These are phyloP conservation scores for Drosophila ogumai DNA, from an alignment of 1,140 invertebrate species.

Conservation along the genomic window DNA sequence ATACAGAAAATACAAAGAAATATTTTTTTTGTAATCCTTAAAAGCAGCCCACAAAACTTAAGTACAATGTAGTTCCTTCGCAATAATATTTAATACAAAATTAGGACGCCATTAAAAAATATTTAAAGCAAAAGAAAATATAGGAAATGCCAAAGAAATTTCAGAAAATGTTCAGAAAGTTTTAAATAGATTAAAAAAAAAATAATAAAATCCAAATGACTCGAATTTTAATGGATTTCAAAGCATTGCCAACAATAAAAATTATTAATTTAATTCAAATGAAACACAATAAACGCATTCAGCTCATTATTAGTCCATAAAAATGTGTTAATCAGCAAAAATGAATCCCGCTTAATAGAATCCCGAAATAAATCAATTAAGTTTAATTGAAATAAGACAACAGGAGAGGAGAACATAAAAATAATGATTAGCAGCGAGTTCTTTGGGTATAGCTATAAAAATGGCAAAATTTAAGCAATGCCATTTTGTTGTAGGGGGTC, in stretches of 20 bases:
- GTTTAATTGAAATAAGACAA: conserved; percentile 3
- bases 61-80: not conserved
- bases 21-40: not conserved
- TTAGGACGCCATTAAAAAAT: not conserved
- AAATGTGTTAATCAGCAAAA: conserved; percentile 4
- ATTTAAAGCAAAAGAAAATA: not conserved
- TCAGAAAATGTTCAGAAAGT: not conserved
- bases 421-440: conserved; percentile 11
- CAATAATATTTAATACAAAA: not conserved
- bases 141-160: not conserved
- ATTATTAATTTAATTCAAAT: not conserved
- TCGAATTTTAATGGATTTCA: not conserved
- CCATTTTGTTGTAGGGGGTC: conserved; percentile 1
- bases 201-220: not conserved
- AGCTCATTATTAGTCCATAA: conserved; percentile 6
- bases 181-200: not conserved
- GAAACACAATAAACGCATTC: not conserved
- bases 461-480: conserved; percentile 4
- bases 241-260: not conserved
- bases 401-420: conserved; percentile 1
- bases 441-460: conserved; percentile 5
- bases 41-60: not conserved
- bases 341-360: conserved; percentile 9
- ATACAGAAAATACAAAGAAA: not conserved
- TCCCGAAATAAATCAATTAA: not conserved